Base-by-base conservation (phyloP, 2,888 invertebrate species). In the Sphaerophoria taeniata region DNA sequence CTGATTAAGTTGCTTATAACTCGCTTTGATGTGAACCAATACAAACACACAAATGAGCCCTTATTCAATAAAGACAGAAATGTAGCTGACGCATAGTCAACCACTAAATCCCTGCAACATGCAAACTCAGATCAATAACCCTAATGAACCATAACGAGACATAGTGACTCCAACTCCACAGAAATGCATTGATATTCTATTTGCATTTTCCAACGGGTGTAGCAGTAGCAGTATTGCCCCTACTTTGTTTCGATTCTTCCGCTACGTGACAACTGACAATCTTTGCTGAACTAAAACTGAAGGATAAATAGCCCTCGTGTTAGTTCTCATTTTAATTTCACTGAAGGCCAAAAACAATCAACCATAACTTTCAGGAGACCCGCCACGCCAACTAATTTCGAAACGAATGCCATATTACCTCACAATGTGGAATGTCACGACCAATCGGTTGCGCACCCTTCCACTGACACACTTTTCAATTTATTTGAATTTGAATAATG, bases 151-250 rank as follows among this genome's bases (percentile, higher is more conserved):
- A 71, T 84, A 84, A 84, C 79, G 47, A 79, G 74, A 53, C 74
- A 79, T 74, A 79, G 74, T 72, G 79, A n/a, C n/a, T n/a, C n/a
- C n/a, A n/a, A 67, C 84, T 75, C 67, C 55, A 84, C 58, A 79
- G 65, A 56, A 79, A 67, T 84, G 79, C 71, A 84, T 84, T 84
- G 84, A 79, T 84, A 84, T 84, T 84, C 79, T 67, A 71, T 75
- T 79, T 75, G 79, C 60, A 75, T 71, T n/a, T 49, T 34, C 31
- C 34, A 58, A n/a, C n/a, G n/a, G n/a, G n/a, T n/a, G n/a, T n/a
- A n/a, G n/a, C n/a, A n/a, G n/a, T n/a, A n/a, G n/a, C n/a, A 9
- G 9, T 43, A 43, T 39, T 39, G 43, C 43, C 12, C 12, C 43
- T 43, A 43, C 9, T 43, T 16, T 24, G 12, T 12, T 16, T 31